A percentile compares a stretch with the other conserved stretches of the same genome.
These are phyloP conservation scores for Chelonia mydas DNA, from an alignment of 2,797 vertebrate genomes.

Conservation along the genomic window DNA sequence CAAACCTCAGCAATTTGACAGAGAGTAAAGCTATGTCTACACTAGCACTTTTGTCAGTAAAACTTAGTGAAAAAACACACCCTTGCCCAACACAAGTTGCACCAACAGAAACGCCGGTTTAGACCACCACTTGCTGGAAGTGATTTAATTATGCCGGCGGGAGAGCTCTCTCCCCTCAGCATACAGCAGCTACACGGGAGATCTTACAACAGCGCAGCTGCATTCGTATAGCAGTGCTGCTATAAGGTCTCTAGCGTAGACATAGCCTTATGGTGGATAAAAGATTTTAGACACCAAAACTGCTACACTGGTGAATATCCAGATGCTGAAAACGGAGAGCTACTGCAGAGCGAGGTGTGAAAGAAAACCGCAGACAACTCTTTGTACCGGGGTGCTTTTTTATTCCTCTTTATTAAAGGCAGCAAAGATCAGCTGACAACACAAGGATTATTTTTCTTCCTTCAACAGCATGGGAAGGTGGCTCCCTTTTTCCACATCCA, in stretches of 20 bases:
- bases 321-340: constrained; percentile 12
- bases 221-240: no score
- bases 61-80: no score
- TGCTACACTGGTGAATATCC: constrained; percentile 2
- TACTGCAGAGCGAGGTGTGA: constrained; percentile 27
- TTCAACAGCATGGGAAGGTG: constrained; percentile 52
- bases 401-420: constrained; percentile 44
- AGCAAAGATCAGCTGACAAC: constrained; percentile 52
- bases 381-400: neutral
- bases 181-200: no score
- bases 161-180: no score
- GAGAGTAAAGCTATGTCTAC: neutral
- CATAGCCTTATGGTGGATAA: neutral
- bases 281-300: constrained; percentile 43
- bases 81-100: no score
- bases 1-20: constrained; percentile 27
- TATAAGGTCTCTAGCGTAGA: no score
- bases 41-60: constrained; percentile 44
- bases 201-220: no score
- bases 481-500: constrained; percentile 57
- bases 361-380: constrained; percentile 59
- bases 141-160: no score
- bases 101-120: no score
- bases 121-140: no score
- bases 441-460: neutral